phyloP scores from a whole-genome alignment of 2,888 invertebrate species.

The Spodoptera exigua region DNA sequence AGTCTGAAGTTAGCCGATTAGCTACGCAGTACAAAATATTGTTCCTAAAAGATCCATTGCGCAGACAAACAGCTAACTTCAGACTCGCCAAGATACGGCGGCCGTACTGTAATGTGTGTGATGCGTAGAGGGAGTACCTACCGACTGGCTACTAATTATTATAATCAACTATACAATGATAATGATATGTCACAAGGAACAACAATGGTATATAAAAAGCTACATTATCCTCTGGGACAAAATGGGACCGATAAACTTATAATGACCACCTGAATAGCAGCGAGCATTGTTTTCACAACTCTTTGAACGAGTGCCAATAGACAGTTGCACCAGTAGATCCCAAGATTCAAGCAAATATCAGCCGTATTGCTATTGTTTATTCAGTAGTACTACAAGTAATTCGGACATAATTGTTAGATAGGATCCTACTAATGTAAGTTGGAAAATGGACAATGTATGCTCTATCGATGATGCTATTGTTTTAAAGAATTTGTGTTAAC shows the following conservation, averaged over 20 bases:
- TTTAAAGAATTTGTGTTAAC: too few species aligned
- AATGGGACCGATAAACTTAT: constrained; percentile 57
- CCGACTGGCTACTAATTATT: constrained; percentile 7
- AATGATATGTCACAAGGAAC: constrained; percentile 23
- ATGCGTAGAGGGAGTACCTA: background rate
- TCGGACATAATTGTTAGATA: constrained; percentile 11
- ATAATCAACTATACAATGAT: constrained; percentile 5
- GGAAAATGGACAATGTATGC: too few species aligned
- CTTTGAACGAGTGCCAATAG: constrained; percentile 60
- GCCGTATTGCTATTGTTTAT: constrained; percentile 18
- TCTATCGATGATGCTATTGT: too few species aligned
- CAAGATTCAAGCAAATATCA: constrained; percentile 17
- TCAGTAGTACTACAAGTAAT: constrained; percentile 3
- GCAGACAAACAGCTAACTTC: too few species aligned
- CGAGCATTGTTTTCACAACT: constrained; percentile 59
- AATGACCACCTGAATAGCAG: constrained; percentile 57
- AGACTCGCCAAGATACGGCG: too few species aligned
- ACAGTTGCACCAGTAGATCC: constrained; percentile 45
- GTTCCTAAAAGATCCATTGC: too few species aligned
- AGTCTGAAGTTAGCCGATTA: too few species aligned
- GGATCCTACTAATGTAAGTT: too few species aligned
- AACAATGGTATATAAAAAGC: constrained; percentile 35
- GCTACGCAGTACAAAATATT: too few species aligned
- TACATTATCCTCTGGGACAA: constrained; percentile 30
- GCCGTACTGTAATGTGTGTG: too few species aligned